Evolutionary conservation across 2,888 invertebrate species (phyloP).

Genomic region (Zaprionus obscuricornis): DNA sequence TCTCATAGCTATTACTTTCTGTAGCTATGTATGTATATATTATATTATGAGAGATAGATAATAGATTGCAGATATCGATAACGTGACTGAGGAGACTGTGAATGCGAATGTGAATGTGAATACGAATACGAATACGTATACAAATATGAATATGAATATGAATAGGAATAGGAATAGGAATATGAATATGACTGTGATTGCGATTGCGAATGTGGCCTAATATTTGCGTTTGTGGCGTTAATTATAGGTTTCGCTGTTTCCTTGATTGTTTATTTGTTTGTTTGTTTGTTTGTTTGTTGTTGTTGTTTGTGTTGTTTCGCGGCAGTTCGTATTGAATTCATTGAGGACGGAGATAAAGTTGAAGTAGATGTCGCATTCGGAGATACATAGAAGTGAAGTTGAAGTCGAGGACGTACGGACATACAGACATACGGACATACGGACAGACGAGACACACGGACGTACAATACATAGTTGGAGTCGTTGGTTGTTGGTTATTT

Average conservation of each 20-base stretch:
- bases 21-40: too few species aligned
- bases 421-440: too few species aligned
- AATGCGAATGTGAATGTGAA: constrained; percentile 3
- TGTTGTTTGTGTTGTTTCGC: constrained; percentile 11
- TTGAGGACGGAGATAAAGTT: constrained; percentile 29
- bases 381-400: too few species aligned
- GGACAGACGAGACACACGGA: too few species aligned
- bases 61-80: constrained; percentile 64
- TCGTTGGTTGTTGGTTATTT: constrained; percentile 30
- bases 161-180: too few species aligned
- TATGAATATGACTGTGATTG: constrained; percentile 7
- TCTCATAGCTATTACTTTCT: too few species aligned
- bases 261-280: constrained; percentile 76
- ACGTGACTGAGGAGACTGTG: constrained; percentile 43
- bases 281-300: constrained; percentile 22
- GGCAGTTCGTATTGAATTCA: constrained; percentile 24
- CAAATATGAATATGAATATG: too few species aligned
- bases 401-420: too few species aligned
- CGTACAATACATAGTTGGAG: too few species aligned
- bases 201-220: constrained; percentile 52
- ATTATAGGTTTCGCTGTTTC: constrained; percentile 71
- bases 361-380: constrained; percentile 12
- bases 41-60: too few species aligned
- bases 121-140: constrained; percentile 3
- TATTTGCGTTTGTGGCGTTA: constrained; percentile 79